Conservation (phyloP, 2,113 vertebrate genomes). For the Procavia capensis region DNA sequence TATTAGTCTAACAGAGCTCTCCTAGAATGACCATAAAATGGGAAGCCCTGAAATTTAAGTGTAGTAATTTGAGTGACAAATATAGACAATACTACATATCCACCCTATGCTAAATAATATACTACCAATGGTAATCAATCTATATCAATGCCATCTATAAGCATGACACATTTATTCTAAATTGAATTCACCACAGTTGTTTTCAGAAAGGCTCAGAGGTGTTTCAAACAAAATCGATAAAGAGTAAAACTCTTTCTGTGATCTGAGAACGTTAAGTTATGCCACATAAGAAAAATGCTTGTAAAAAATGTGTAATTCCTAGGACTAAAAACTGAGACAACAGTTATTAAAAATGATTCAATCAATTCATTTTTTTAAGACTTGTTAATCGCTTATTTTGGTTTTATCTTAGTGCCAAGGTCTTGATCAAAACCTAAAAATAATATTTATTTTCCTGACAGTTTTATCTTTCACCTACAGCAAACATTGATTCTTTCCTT, state of each 20-base stretch:
- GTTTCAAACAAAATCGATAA: conserved; percentile 56
- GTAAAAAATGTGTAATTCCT: conserved; percentile 3
- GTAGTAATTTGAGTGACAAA: neutral
- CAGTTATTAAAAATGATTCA: conserved; percentile 46
- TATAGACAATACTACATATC: neutral
- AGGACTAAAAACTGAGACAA: conserved; percentile 45
- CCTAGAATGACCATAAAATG: neutral
- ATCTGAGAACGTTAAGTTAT: conserved; percentile 47
- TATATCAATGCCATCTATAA: neutral
- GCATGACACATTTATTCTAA: neutral
- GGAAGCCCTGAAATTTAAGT: neutral
- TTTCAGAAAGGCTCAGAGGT: conserved; percentile 39
- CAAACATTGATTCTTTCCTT: conserved; percentile 55
- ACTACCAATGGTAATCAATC: neutral
- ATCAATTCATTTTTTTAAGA: conserved; percentile 27
- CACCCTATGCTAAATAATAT: neutral
- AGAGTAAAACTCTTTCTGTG: conserved; percentile 28
- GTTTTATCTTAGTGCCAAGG: conserved; percentile 17
- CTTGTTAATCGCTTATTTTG: conserved; percentile 63
- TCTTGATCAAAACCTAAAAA: conserved; percentile 56
- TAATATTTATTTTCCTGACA: conserved; percentile 40
- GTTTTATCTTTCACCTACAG: conserved; percentile 48
- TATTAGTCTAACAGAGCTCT: neutral
- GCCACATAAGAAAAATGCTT: neutral
- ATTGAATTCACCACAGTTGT: neutral